Percentiles rank a stretch among this genome's conserved stretches.
Conservation (phyloP, 2,888 invertebrate genomes). For the Cheilosia grossa region DNA sequence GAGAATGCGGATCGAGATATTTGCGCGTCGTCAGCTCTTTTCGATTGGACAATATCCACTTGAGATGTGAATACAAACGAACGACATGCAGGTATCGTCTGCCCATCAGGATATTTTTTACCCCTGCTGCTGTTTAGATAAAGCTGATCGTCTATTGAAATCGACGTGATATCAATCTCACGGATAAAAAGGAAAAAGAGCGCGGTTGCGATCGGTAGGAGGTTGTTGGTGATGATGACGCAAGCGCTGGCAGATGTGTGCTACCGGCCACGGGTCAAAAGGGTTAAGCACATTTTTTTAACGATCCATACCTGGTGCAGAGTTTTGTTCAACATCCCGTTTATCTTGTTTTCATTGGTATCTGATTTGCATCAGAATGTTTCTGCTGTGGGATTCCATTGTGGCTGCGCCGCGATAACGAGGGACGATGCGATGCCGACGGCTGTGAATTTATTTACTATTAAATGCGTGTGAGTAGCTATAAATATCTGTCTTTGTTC, state of each 20-base stretch:
- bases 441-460: conserved; percentile 36
- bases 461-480: neutral
- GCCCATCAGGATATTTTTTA: conserved; percentile 13
- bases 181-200: conserved; percentile 1
- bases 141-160: conserved; percentile 57
- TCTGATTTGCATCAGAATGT: conserved; percentile 61
- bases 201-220: conserved; percentile 28
- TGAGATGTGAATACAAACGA: conserved; percentile 43
- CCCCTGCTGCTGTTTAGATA: neutral
- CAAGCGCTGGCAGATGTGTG: conserved; percentile 63
- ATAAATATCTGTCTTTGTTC: neutral
- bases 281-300: conserved; percentile 46
- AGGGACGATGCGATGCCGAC: conserved; percentile 37
- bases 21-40: neutral
- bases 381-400: conserved; percentile 45
- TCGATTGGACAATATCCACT: conserved; percentile 49
- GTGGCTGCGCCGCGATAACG: conserved; percentile 5
- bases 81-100: conserved; percentile 39
- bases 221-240: conserved; percentile 33
- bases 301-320: conserved; percentile 41
- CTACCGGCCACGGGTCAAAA: conserved; percentile 73
- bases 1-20: conserved; percentile 40
- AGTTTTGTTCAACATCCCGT: conserved; percentile 50
- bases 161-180: conserved; percentile 55
- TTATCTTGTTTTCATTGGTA: conserved; percentile 54